Evolutionary conservation across 2,797 vertebrate genomes (phyloP), one percentile per base, ranked within the genome.

Genomic region (Hybognathus amarus): DNA sequence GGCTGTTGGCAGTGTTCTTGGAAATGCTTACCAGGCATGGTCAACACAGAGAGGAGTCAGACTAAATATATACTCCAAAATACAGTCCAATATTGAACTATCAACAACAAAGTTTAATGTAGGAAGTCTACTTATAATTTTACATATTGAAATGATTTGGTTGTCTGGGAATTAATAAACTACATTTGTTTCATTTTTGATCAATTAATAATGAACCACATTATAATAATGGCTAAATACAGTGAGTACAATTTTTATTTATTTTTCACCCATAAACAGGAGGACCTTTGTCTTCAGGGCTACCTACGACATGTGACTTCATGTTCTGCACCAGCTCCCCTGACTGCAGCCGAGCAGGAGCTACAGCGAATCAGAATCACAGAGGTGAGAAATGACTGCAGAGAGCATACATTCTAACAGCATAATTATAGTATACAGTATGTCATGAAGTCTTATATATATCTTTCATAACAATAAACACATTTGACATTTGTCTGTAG

Each of bases 331-430:
- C 97, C 97, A 0, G 98, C 97, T 15, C 98, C 98, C 0, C 95
- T 99, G 90, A 99, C 98, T 0, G 92, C 93, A 0, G 98, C 98
- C 0, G 98, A 99, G 89, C 96, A 96, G 92, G 98, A 99, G 92
- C 96, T 99, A 11, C 97, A 97, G 92, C 95, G 96, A 91, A 99
- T 99, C 91, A 98, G 97, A 89, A 96, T 98, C 91, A 96, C 96
- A 0, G 98, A 99, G 97, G 98, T 98, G 87, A 90, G 94, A 84
- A 36, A 70, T n/a, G 18, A 52, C 59, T 42, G 18, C 42, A 73
- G 20, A 40, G 45, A 40, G 24, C 22, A 63, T n/a, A 54, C 20
- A 36, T 68, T 24, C 22, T 54, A 20, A 38, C 17, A 66, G 33
- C 5, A 54, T 18, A 40, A n/a, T 24, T 54, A 27, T 38, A 13